Conservation (phyloP, 2,888 invertebrate species). For the Girardia tigrina region DNA sequence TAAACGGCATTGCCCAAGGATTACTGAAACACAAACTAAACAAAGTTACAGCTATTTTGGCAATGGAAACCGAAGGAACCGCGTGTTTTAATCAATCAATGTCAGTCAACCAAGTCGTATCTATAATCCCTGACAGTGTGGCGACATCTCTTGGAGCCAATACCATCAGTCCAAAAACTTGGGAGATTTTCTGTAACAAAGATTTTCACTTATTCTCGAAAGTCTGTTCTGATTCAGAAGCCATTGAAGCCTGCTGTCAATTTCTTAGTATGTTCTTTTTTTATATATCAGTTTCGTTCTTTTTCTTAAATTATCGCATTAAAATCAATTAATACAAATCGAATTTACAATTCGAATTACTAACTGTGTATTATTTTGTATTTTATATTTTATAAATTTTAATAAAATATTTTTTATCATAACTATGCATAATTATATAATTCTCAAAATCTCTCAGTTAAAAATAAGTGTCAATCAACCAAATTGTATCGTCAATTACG, state of each 20-base stretch:
- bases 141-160: constrained; percentile 31
- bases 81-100: constrained; percentile 51
- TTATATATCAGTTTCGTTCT: too few species aligned
- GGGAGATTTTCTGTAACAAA: constrained; percentile 26
- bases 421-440: too few species aligned
- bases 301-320: too few species aligned
- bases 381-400: too few species aligned
- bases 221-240: constrained; percentile 34
- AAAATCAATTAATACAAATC: too few species aligned
- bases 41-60: constrained; percentile 43
- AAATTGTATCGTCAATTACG: too few species aligned
- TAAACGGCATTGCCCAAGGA: constrained; percentile 43
- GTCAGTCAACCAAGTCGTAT: constrained; percentile 41
- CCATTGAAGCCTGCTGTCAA: constrained; percentile 20
- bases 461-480: too few species aligned
- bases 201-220: constrained; percentile 19
- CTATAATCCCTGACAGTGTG: constrained; percentile 44
- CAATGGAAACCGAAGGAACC: constrained; percentile 53
- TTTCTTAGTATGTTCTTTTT: constrained; percentile 33
- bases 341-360: too few species aligned
- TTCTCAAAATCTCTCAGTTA: too few species aligned
- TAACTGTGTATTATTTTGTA: too few species aligned
- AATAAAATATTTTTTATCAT: too few species aligned
- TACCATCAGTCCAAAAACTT: constrained; percentile 31
- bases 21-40: neutral